These are phyloP conservation scores for Cynocephalus volans DNA, from an alignment of 2,113 vertebrate species.

Conservation along the genomic window DNA sequence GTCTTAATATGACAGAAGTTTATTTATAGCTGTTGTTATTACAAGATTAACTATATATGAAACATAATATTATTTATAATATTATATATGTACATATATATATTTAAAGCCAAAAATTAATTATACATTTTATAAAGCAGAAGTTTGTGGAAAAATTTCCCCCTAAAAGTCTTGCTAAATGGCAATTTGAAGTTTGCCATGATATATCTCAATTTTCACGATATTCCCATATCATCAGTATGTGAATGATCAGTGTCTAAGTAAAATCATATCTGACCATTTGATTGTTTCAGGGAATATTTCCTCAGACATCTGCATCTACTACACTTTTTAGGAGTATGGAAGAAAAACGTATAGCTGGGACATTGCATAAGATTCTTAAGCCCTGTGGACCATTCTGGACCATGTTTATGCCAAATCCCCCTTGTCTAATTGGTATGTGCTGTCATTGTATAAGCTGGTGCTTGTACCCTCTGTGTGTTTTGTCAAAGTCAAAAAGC, in stretches of 20 bases:
- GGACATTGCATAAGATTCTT: neutral
- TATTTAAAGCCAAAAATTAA: neutral
- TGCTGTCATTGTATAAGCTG: neutral
- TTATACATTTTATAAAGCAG: conserved; percentile 8
- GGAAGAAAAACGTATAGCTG: neutral
- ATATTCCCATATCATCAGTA: neutral
- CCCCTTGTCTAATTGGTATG: neutral
- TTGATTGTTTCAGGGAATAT: conserved; percentile 3
- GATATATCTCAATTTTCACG: neutral
- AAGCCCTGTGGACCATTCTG: neutral
- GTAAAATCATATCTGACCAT: neutral
- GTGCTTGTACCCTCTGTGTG: neutral
- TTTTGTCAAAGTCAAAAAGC: neutral
- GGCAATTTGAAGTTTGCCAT: neutral
- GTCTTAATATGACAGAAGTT: neutral
- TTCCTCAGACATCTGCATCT: neutral
- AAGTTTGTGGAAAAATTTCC: neutral
- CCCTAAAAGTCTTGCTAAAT: neutral
- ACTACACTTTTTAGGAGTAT: neutral
- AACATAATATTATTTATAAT: neutral
- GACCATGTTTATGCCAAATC: neutral
- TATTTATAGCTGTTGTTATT: neutral
- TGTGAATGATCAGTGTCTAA: neutral
- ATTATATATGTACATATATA: neutral
- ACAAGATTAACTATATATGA: neutral